These are phyloP conservation scores for Siniperca chuatsi DNA, from an alignment of 2,113 vertebrate species.

Conservation along the genomic window DNA sequence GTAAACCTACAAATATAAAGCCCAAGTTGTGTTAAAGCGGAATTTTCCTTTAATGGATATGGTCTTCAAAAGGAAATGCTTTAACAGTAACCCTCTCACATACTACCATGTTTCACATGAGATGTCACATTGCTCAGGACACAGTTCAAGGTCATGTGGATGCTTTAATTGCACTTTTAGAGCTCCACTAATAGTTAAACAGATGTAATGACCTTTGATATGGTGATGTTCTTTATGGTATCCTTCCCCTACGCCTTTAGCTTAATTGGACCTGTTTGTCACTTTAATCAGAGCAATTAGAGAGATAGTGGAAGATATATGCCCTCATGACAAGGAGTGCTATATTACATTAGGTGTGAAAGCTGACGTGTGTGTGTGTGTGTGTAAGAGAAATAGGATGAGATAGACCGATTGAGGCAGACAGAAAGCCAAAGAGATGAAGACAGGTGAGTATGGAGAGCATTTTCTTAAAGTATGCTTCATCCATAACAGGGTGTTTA, in stretches of 20 bases:
- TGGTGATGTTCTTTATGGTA: slow-evolving; percentile 67
- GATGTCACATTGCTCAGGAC: slow-evolving; percentile 44
- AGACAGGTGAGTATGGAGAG: slow-evolving; percentile 35
- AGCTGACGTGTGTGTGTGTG: slow-evolving; percentile 20
- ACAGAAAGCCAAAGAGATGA: slow-evolving; percentile 40
- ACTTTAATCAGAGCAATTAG: slow-evolving; percentile 78
- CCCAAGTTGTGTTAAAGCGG: background rate
- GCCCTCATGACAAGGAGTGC: slow-evolving; percentile 42
- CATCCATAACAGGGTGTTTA: slow-evolving; percentile 56
- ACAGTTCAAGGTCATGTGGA: slow-evolving; percentile 66
- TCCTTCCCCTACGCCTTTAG: slow-evolving; percentile 52
- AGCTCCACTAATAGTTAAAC: slow-evolving; percentile 72
- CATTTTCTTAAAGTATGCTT: slow-evolving; percentile 28
- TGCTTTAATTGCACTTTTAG: slow-evolving; percentile 68
- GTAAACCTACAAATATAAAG: background rate
- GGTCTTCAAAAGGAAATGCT: slow-evolving; percentile 7
- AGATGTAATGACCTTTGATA: slow-evolving; percentile 78
- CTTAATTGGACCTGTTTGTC: slow-evolving; percentile 78
- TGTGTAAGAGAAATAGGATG: slow-evolving; percentile 8
- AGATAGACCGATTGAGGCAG: slow-evolving; percentile 35
- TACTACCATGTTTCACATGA: background rate
- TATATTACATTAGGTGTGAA: slow-evolving; percentile 36
- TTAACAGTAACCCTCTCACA: background rate
- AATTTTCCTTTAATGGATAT: background rate
- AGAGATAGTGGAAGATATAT: slow-evolving; percentile 54